Conservation (phyloP, 1,140 invertebrate genomes). For the Drosophila watanabei region DNA sequence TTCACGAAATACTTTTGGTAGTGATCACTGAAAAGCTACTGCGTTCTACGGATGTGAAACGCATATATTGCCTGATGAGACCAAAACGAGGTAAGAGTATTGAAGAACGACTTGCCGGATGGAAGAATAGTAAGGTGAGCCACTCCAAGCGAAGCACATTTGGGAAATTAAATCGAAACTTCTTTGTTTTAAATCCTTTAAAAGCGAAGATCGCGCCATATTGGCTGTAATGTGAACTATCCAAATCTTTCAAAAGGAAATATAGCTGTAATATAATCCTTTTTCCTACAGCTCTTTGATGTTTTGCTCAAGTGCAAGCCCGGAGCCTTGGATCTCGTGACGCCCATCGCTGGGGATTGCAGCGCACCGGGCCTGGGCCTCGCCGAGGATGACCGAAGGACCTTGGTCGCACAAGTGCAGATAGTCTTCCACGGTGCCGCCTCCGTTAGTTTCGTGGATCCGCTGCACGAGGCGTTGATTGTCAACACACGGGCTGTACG, state of each 20-base stretch:
- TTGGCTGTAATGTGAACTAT: neutral
- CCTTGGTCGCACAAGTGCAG: slow-evolving; percentile 85
- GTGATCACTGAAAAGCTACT: slow-evolving; percentile 93
- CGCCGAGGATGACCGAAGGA: slow-evolving; percentile 86
- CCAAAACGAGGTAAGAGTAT: slow-evolving; percentile 91
- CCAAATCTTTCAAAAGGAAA: no score
- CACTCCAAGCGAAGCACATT: neutral
- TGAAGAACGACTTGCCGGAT: slow-evolving; percentile 88
- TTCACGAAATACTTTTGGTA: slow-evolving; percentile 38
- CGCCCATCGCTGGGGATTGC: slow-evolving; percentile 87
- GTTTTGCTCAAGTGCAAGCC: slow-evolving; percentile 35
- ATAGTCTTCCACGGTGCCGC: slow-evolving; percentile 95
- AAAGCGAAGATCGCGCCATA: no score
- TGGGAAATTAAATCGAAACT: neutral
- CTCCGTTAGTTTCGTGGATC: slow-evolving; percentile 93
- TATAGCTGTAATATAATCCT: neutral
- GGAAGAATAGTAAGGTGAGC: slow-evolving; percentile 79
- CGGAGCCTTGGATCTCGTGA: slow-evolving; percentile 34
- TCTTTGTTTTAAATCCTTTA: neutral
- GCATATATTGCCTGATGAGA: slow-evolving; percentile 91
- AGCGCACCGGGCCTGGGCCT: slow-evolving; percentile 89
- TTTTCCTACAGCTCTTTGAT: slow-evolving; percentile 35
- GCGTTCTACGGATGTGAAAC: slow-evolving; percentile 90
- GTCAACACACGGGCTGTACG: slow-evolving; percentile 89
- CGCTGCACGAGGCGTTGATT: slow-evolving; percentile 88